Conservation (phyloP, 2,888 invertebrate species). For the Ferdinandea cuprea region DNA sequence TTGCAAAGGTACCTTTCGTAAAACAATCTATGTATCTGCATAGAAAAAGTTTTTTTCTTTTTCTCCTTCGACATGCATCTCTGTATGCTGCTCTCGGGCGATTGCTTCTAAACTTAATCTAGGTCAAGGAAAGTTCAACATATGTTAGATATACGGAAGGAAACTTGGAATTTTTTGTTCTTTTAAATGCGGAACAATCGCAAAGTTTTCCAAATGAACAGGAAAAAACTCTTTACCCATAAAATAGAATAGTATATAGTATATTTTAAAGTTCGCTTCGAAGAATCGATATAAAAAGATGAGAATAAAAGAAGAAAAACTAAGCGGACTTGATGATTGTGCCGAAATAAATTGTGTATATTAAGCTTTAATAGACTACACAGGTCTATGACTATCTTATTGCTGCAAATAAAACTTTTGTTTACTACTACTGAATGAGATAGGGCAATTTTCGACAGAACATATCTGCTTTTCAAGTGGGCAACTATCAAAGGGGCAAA, state of each 20-base stretch:
- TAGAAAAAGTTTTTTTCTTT: not conserved
- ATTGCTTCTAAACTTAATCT: slow-evolving; percentile 48
- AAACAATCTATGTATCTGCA: slow-evolving; percentile 4
- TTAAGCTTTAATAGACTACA: too few relatives aligned
- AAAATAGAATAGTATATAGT: not conserved
- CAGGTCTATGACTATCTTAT: too few relatives aligned
- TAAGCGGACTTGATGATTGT: too few relatives aligned
- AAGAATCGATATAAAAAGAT: not conserved
- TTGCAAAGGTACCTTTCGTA: not conserved
- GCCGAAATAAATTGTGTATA: too few relatives aligned
- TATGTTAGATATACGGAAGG: slow-evolving; percentile 43
- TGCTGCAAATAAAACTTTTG: too few relatives aligned
- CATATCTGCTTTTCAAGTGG: too few relatives aligned
- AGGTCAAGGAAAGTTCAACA: slow-evolving; percentile 58
- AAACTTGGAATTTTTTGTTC: slow-evolving; percentile 36
- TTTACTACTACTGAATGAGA: too few relatives aligned
- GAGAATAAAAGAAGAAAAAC: too few relatives aligned
- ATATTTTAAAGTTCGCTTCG: too few relatives aligned
- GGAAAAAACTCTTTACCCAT: slow-evolving; percentile 9
- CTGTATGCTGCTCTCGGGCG: slow-evolving; percentile 41
- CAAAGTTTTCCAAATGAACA: slow-evolving; percentile 11
- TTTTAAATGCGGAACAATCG: slow-evolving; percentile 40
- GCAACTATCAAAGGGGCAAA: too few relatives aligned
- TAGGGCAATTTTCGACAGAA: too few relatives aligned
- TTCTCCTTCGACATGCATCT: slow-evolving; percentile 25